Base-by-base conservation (phyloP, 2,888 invertebrate species). In the Odontocolon sp. region DNA sequence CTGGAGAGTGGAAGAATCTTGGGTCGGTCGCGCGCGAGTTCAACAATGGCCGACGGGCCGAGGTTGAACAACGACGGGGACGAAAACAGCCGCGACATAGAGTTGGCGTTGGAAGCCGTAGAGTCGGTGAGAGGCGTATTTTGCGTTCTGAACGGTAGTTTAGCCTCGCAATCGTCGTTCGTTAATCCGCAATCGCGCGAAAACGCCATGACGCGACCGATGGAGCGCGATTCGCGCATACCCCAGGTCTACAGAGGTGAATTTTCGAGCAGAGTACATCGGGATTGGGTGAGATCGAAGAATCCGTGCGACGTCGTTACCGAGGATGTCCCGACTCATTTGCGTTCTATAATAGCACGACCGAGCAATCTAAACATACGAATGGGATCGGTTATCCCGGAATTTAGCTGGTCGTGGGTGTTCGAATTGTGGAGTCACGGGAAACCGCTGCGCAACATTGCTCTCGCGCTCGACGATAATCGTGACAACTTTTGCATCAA, bases 401-500 rank as follows among this genome's bases (percentile, higher is more conserved):
- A 76, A 16, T 78, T 73, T 50, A 64, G 54, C 23, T 81, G 80
- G 81, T 66, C 73, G 40, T 83, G 83, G 83, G 72, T 76, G 6
- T 81, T 83, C 40, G 82, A 82, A 28, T 36, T 83, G n/a, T 77
- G 79, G 63, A 76, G 78, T 4, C 68, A 71, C 61, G 87, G 84
- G 31, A 83, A 84, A 61, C 75, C 77, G 6, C 73, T 89, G 33
- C 82, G 73, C 42, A 85, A 84, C 47, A 33, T 89, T 28, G 84
- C 82, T 0, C 76, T 89, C 2, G 81, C 83, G 2, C 57, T 84
- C 42, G 84, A 86, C 21, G 81, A 82, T 42, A 80, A 87, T 66
- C 83, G 83, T 2, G 81, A 80, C 2, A 80, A 88, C 59, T 89
- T 88, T 68, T 31, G 50, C 6, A 77, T 89, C 0, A 81, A 79